Conservation (phyloP, 2,797 vertebrate genomes). For the Silurus lanzhouensis region DNA sequence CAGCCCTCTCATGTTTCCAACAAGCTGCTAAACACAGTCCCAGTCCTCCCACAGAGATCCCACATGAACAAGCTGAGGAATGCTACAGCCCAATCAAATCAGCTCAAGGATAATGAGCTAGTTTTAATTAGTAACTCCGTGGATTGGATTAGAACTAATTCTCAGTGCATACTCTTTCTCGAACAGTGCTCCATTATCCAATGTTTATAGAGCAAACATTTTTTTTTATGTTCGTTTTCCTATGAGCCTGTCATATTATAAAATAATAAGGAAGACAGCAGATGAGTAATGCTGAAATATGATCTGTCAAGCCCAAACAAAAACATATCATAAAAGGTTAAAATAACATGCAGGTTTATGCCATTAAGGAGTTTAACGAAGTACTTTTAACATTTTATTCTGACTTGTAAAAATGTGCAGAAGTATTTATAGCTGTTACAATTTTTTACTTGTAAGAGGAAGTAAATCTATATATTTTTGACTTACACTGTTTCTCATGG, state of each 20-base stretch:
- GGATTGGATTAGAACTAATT: slow-evolving; percentile 44
- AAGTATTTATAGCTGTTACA: neutral
- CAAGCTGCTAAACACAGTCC: slow-evolving; percentile 58
- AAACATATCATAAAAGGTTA: neutral
- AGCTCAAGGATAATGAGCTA: slow-evolving; percentile 43
- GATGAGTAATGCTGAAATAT: slow-evolving; percentile 30
- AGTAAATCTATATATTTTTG: slow-evolving; percentile 23
- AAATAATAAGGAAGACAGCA: neutral
- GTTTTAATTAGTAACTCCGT: slow-evolving; percentile 39
- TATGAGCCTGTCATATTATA: slow-evolving; percentile 17
- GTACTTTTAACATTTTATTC: neutral
- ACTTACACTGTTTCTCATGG: slow-evolving; percentile 5
- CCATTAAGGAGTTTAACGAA: slow-evolving; percentile 18
- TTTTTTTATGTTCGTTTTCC: slow-evolving; percentile 10
- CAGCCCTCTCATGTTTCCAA: slow-evolving; percentile 45
- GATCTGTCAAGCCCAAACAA: slow-evolving; percentile 19
- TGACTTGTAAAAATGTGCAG: neutral
- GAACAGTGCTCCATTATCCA: slow-evolving; percentile 17
- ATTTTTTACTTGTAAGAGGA: slow-evolving; percentile 8
- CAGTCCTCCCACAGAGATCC: slow-evolving; percentile 42
- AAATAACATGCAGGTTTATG: neutral
- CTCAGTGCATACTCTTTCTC: slow-evolving; percentile 32
- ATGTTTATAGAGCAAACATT: slow-evolving; percentile 26
- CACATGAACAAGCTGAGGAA: slow-evolving; percentile 48
- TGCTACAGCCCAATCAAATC: slow-evolving; percentile 43